Conservation (phyloP, 2,797 vertebrate genomes). For the Lophius americanus region DNA sequence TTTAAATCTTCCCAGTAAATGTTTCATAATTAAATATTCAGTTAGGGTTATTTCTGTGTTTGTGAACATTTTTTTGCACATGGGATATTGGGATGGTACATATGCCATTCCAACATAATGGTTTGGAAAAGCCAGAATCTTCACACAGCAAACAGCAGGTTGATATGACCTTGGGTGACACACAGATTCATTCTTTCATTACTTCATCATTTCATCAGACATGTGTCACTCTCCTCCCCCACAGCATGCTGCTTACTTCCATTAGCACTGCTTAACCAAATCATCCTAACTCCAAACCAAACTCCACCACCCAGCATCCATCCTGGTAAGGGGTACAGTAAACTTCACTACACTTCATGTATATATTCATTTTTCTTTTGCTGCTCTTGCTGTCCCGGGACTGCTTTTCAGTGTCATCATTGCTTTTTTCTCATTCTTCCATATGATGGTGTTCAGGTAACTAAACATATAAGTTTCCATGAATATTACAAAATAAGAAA, state of each 20-base stretch:
- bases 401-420: conserved; percentile 19
- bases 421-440: conserved; percentile 4
- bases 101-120: not conserved
- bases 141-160: not conserved
- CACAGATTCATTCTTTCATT: conserved; percentile 42
- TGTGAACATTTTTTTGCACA: not conserved
- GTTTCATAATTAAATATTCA: not conserved
- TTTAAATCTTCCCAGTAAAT: not conserved
- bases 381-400: too few relatives aligned
- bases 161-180: not conserved
- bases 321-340: conserved; percentile 81
- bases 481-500: not conserved
- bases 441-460: not conserved
- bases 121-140: conserved; percentile 2
- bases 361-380: conserved; percentile 19
- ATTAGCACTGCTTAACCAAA: conserved; percentile 76
- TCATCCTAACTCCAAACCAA: conserved; percentile 64
- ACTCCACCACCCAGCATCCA: conserved; percentile 68
- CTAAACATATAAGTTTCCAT: not conserved
- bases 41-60: not conserved
- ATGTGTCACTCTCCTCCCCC: conserved; percentile 80
- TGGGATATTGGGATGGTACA: conserved; percentile 26
- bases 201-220: conserved; percentile 62
- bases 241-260: conserved; percentile 78
- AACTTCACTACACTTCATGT: conserved; percentile 59